Evolutionary conservation across 2,888 invertebrate species (phyloP), one percentile per base, ranked within the genome.

Genomic region (Philopedon plagiatum): DNA sequence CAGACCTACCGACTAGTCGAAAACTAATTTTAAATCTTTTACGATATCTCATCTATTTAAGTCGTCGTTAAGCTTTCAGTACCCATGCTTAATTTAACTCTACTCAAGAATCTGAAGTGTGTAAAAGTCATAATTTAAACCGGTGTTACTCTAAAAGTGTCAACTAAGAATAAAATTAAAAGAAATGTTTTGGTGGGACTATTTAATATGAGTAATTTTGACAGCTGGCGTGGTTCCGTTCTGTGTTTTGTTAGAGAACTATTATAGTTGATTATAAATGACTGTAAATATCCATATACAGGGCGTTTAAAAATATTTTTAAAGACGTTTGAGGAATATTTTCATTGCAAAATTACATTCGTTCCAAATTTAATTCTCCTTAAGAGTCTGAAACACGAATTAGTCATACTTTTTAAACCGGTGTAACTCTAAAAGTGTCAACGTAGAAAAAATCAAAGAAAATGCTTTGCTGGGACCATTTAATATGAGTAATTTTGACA

Each of bases 351-450:
- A n/a, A n/a, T n/a, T n/a, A n/a, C n/a, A n/a, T n/a, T n/a, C n/a
- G n/a, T n/a, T n/a, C n/a, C n/a, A n/a, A 72, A 72, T 72, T 72
- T 72, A 67, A 67, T 46, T 67, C 56, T 67, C 46, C 63, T 66
- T 66, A 57, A 56, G 66, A 62, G 67, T 66, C n/a, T 15, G 26
- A 60, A 26, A 26, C 26, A 44, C 44, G 60, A 60, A 58, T 15
- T 67, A 72, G 72, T 72, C 67, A 72, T 72, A 72, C 67, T 72
- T n/a, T n/a, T 72, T 57, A 72, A 46, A 46, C 39, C 21, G 21
- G 32, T 46, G 57, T 60, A 63, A 72, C 67, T 68, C 57, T 58
- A 49, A 58, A 72, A 66, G 67, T 67, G 67, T 72, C 72, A 63
- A 63, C 72, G 57, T 49, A 18, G 37, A 63, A 72, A 72, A 72